These are phyloP conservation scores for Lottia scabra DNA, from an alignment of 2,888 invertebrate species.

Conservation along the genomic window DNA sequence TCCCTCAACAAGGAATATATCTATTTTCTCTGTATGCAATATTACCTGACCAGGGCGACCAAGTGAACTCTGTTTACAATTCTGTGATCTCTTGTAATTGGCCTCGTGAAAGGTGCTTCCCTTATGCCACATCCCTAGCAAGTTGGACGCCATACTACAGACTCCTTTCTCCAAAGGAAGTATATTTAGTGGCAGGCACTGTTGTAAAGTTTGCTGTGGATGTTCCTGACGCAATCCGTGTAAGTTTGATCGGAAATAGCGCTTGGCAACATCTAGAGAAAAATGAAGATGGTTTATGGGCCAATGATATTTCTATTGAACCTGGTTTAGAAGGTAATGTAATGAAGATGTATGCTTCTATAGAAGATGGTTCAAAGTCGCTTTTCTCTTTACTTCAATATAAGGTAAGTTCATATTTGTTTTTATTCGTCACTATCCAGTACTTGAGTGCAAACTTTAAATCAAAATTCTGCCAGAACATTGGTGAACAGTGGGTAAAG, in stretches of 20 bases:
- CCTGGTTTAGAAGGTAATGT: conserved; percentile 1
- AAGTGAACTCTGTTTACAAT: conserved; percentile 13
- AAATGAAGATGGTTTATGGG: conserved; percentile 7
- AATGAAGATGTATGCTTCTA: conserved; percentile 9
- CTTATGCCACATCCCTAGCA: background rate
- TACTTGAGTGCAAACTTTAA: no score
- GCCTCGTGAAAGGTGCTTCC: conserved; percentile 5
- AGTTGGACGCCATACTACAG: conserved; percentile 4
- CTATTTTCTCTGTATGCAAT: conserved; percentile 9
- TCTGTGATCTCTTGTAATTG: conserved; percentile 13
- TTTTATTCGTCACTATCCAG: no score
- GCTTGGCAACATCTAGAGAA: conserved; percentile 14
- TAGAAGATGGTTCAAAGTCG: conserved; percentile 1
- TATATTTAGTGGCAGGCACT: conserved; percentile 5
- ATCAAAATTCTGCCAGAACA: no score
- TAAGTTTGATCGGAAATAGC: conserved; percentile 8
- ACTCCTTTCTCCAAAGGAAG: conserved; percentile 7
- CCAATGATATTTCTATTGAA: conserved; percentile 11
- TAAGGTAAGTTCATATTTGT: background rate
- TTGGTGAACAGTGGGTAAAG: no score
- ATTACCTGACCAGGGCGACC: conserved; percentile 5
- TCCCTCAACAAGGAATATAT: conserved; percentile 14
- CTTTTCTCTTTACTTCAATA: conserved; percentile 8
- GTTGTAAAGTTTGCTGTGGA: background rate
- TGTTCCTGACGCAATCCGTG: conserved; percentile 12